phyloP scores from a whole-genome alignment of 2,113 vertebrate genomes.

The Erythrolamprus reginae region DNA sequence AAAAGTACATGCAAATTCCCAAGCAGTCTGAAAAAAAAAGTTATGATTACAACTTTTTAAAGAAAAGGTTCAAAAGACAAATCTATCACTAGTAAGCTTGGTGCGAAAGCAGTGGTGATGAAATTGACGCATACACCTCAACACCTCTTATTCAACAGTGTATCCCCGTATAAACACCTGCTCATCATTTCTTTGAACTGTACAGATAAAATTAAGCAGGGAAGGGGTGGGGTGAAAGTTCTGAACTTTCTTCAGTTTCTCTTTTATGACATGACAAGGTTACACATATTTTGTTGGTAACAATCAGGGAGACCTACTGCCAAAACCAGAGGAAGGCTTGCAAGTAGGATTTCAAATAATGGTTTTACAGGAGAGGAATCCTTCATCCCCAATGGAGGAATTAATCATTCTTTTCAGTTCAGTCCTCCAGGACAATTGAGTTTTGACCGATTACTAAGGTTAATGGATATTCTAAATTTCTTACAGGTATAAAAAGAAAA shows the following conservation, averaged over 20 bases:
- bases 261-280: rapidly evolving
- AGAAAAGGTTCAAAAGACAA: not conserved
- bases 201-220: not conserved
- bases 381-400: not conserved
- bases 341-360: not conserved
- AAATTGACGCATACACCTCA: not conserved
- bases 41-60: not conserved
- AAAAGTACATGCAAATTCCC: not conserved
- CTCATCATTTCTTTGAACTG: not conserved
- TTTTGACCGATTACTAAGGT: not conserved
- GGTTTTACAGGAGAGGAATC: not conserved
- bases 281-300: not conserved
- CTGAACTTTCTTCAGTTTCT: not conserved
- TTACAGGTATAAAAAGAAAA: not conserved
- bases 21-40: not conserved
- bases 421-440: not conserved
- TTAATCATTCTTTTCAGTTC: not conserved
- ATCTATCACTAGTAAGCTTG: not conserved
- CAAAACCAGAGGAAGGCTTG: not conserved
- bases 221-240: not conserved
- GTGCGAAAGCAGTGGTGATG: not conserved
- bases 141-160: not conserved
- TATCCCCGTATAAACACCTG: not conserved
- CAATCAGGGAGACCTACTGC: not conserved
- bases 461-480: not conserved